Evolutionary conservation across 2,797 vertebrate genomes (phyloP).

Genomic region (Sebastes matsubarae): DNA sequence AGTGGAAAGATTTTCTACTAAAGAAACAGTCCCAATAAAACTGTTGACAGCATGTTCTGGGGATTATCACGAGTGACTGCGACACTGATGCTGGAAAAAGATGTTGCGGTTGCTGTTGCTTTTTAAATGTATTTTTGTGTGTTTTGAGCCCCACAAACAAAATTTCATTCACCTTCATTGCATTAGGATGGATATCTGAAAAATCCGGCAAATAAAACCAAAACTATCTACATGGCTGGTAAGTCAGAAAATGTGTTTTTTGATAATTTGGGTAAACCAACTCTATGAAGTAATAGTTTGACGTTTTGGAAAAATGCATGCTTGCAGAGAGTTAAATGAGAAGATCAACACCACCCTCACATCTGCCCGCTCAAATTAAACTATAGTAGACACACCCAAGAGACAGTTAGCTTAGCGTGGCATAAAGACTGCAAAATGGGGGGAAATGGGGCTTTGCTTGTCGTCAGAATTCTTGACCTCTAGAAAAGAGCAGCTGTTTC

Average conservation of each 20-base stretch:
- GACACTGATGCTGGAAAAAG: not conserved
- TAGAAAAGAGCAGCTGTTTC: too few relatives aligned
- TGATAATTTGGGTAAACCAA: not conserved
- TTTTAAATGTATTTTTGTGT: not conserved
- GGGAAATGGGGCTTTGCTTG: not conserved
- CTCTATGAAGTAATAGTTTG: not conserved
- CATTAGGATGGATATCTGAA: not conserved
- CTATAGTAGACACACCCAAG: not conserved
- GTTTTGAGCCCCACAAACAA: not conserved
- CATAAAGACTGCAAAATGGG: not conserved
- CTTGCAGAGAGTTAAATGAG: not conserved
- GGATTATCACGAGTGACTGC: not conserved
- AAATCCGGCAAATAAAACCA: not conserved
- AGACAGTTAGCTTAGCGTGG: not conserved
- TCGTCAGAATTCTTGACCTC: not conserved
- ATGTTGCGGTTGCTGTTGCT: not conserved
- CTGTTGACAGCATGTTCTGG: not conserved
- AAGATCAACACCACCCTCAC: not conserved
- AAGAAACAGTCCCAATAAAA: not conserved
- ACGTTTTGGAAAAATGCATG: not conserved
- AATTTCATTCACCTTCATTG: too few relatives aligned
- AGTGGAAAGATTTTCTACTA: not conserved
- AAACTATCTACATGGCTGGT: not conserved
- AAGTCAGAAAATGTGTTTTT: not conserved
- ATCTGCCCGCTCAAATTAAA: not conserved